These are phyloP conservation scores for Cinclus cinclus DNA, from an alignment of 2,113 vertebrate species.

Conservation along the genomic window DNA sequence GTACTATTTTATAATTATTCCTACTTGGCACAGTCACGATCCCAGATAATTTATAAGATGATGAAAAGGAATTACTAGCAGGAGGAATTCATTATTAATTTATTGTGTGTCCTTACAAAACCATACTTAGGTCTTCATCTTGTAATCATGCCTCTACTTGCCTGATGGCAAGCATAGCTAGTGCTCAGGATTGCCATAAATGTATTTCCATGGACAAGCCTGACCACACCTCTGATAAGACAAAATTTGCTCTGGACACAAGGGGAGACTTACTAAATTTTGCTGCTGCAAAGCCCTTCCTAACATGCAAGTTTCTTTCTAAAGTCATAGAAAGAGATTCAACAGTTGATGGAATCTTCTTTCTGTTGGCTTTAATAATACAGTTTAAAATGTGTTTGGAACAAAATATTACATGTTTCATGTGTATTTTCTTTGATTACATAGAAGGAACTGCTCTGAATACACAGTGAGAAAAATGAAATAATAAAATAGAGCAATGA, in stretches of 20 bases:
- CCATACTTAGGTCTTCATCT: not conserved
- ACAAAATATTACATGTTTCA: not conserved
- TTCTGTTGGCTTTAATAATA: not conserved
- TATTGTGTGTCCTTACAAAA: not conserved
- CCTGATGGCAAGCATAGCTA: not conserved
- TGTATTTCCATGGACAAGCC: not conserved
- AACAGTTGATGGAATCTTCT: not conserved
- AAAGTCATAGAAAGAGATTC: not conserved
- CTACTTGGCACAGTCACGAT: not conserved
- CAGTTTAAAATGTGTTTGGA: not conserved
- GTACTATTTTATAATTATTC: not conserved
- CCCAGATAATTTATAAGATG: not conserved
- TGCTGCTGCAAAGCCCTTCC: not conserved
- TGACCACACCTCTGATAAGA: not conserved
- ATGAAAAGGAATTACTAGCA: not conserved
- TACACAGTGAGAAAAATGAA: not conserved
- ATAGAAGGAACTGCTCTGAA: not conserved
- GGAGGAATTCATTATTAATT: not conserved
- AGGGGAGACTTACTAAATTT: not conserved
- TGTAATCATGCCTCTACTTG: not conserved
- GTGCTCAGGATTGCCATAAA: not conserved
- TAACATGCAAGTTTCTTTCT: not conserved
- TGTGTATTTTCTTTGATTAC: not conserved
- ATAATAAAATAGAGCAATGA: not conserved
- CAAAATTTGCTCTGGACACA: not conserved